Base-by-base conservation (phyloP, 2,113 vertebrate genomes). In the Platysternon megacephalum region DNA sequence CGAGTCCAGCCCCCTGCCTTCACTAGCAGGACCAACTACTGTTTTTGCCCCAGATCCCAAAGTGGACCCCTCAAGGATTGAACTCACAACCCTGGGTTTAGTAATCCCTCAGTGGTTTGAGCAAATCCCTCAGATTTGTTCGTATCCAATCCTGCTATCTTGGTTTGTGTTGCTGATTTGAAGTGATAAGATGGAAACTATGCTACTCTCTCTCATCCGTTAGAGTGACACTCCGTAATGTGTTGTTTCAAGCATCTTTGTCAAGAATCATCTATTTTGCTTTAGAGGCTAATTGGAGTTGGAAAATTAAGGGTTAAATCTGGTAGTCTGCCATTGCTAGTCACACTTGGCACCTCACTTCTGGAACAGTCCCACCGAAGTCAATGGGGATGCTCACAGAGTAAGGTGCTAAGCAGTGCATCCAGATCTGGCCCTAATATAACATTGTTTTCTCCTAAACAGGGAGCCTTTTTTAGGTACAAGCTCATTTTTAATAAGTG, bases 141-240 rank as follows among this genome's bases (percentile, higher is more conserved):
- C 76, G 85, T 74, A 42, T 8, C 42, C 87, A 72, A 22, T 76
- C 79, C 68, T 58, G 82, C 51, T 44, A 5, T 68, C 81, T 86
- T 0, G 0, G 68, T 84, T 49, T 0, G 3, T 84, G 65, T 6
- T 19, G 82, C 44, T 82, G 52, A 78, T 89, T 87, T 83, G 74
- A 72, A 82, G n/a, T 0, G 0, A 26, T 52, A 46, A 32, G 35
- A 5, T 35, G 39, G 72, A 84, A 74, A 51, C 39, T 78, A 72
- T 49, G 55, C 44, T 32, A 46, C 26, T 16, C 0, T 1, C 42
- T 55, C 46, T 58, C 58, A 84, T 72, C 19, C 4, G 16, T 46
- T 32, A 55, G 26, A 6, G 74, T 78, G 22, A 78, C 12, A 11
- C 49, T 26, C 8, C 4, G 24, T 39, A 72, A 29, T 51, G 79